phyloP scores from a whole-genome alignment of 92 coral and sea anemone genomes.

The Anthopleura xanthogrammica region DNA sequence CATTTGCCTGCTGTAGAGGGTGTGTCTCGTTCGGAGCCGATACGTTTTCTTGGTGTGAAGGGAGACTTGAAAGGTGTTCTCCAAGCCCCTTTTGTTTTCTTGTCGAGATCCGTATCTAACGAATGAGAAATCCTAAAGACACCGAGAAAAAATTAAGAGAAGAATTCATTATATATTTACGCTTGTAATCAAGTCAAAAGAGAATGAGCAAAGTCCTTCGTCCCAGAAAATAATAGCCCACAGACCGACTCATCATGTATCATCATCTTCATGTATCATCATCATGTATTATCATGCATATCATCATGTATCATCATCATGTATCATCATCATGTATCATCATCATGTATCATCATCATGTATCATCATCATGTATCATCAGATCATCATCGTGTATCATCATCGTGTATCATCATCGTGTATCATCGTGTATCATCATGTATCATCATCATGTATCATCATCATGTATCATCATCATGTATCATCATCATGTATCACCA shows the following conservation, averaged over 20 bases:
- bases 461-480: too few relatives aligned
- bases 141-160: background rate
- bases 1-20: slow-evolving; percentile 88
- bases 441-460: too few relatives aligned
- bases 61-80: slow-evolving; percentile 78
- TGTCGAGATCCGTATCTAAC: slow-evolving; percentile 83
- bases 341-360: background rate
- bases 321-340: too few relatives aligned
- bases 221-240: too few relatives aligned
- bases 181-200: too few relatives aligned
- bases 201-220: too few relatives aligned
- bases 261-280: too few relatives aligned
- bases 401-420: background rate
- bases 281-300: too few relatives aligned
- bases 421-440: background rate
- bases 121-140: slow-evolving; percentile 76
- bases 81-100: slow-evolving; percentile 51
- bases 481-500: too few relatives aligned
- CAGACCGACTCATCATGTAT: too few relatives aligned
- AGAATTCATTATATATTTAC: background rate
- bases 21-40: slow-evolving; percentile 75
- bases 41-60: slow-evolving; percentile 57
- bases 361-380: background rate
- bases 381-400: background rate
- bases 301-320: too few relatives aligned